Evolutionary conservation across 2,113 vertebrate genomes (phyloP).

Genomic region (Bujurquina vittata): DNA sequence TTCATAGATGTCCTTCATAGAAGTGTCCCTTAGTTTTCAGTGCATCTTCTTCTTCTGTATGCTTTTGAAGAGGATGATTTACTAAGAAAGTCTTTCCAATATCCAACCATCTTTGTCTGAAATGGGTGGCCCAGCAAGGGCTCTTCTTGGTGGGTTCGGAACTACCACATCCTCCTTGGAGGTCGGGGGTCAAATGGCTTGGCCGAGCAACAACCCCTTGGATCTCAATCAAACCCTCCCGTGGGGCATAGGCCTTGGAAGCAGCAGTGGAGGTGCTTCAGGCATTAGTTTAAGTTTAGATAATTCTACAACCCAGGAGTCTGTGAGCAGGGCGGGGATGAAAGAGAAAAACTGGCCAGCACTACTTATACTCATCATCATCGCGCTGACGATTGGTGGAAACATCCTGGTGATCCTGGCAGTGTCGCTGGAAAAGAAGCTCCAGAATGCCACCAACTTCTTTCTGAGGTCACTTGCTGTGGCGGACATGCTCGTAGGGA

Average conservation of each 20-base stretch:
- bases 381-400: conserved; percentile 93
- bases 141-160: conserved; percentile 80
- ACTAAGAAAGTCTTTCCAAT: not conserved
- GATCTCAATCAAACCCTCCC: conserved; percentile 79
- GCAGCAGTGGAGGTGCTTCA: conserved; percentile 42
- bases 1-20: not conserved
- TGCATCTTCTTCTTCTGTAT: not conserved
- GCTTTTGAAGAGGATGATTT: conserved; percentile 15
- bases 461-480: conserved; percentile 96
- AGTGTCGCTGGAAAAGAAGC: conserved; percentile 96
- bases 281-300: conserved; percentile 64
- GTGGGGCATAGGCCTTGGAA: conserved; percentile 70
- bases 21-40: conserved; percentile 16
- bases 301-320: conserved; percentile 71
- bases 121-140: conserved; percentile 82
- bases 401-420: conserved; percentile 98
- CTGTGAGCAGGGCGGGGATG: conserved; percentile 65
- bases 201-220: conserved; percentile 78
- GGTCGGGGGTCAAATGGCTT: conserved; percentile 81
- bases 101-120: conserved; percentile 22
- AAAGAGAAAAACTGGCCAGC: conserved; percentile 96
- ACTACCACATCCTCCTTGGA: conserved; percentile 83
- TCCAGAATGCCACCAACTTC: conserved; percentile 98
- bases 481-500: conserved; percentile 98
- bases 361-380: conserved; percentile 91